Base-by-base conservation (phyloP, 2,113 vertebrate genomes). In the Thomomys bottae region DNA sequence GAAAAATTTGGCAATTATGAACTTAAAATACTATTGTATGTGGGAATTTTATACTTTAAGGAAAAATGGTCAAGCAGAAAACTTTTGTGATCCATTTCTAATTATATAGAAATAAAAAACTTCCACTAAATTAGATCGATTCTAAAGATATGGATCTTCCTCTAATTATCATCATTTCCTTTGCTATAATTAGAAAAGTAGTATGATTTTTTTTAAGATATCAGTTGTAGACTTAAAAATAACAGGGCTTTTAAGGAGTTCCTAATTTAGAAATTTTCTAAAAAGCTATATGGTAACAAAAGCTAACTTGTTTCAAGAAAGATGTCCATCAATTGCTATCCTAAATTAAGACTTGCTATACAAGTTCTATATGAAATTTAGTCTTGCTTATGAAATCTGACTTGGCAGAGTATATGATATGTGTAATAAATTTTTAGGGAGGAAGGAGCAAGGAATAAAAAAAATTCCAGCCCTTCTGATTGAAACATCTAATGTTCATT, bases 141-240 rank as follows among this genome's bases (percentile, higher is more conserved):
- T 82, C 84, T 82, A 81, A 92, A 92, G n/a, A 94, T 26, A 84
- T 12, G 6, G 92, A 32, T 87, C n/a, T 45, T 88, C 61, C 54
- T 80, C 92, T 21, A 91, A 64, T 90, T 73, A 84, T 75, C 30
- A 79, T 26, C 68, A 61, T 40, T 88, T 82, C 57, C 32, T 59
- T 34, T 79, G 38, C 54, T 54, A 8, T 2, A 90, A 76, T 89
- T 93, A 94, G 70, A 94, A 95, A 95, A 92, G 28, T 71, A 64
- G 15, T 75, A 71, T 21, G 14, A 92, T 59, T 87, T 94, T 82
- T 79, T 95, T 94, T 85, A 45, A 87, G 90, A 95, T 38, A 49
- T 34, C 54, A 38, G 15, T 77, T 95, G 93, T 64, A 80, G 83
- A 83, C 32, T 95, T 79, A 63, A 88, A 93, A 85, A 76, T 89